Evolutionary conservation across 1,140 invertebrate genomes (phyloP).

Genomic region (Hypsibius dujardini): DNA sequence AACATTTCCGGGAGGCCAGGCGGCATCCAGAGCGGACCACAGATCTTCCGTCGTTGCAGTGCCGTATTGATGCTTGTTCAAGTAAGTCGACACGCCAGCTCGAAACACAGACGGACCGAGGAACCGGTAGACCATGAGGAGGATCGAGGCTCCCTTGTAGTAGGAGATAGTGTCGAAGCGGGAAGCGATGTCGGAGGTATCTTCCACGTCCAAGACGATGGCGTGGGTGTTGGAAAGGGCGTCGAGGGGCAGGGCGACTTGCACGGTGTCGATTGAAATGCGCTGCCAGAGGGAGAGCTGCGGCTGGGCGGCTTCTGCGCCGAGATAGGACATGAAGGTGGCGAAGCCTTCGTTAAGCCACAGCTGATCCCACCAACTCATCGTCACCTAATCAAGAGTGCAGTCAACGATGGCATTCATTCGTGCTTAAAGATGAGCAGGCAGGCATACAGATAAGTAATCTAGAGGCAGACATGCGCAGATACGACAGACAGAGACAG

Average conservation of each 20-base stretch:
- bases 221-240: conserved; percentile 29
- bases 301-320: not conserved
- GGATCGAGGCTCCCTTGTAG: not conserved
- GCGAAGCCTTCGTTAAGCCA: conserved; percentile 21
- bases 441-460: too few species aligned
- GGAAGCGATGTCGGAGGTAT: not conserved
- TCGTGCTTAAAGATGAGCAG: too few species aligned
- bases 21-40: conserved; percentile 70
- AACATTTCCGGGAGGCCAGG: too few species aligned
- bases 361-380: conserved; percentile 49
- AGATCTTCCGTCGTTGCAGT: conserved; percentile 87
- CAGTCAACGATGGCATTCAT: too few species aligned
- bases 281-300: not conserved
- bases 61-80: conserved; percentile 65
- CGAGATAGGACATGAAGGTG: conserved; percentile 20
- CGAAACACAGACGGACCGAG: conserved; percentile 41
- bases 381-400: too few species aligned
- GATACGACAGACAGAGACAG: too few species aligned
- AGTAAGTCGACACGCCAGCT: conserved; percentile 80
- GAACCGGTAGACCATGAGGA: not conserved
- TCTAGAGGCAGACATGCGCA: too few species aligned
- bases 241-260: conserved; percentile 28
- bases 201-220: conserved; percentile 28
- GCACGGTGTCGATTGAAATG: conserved; percentile 18
- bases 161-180: conserved; percentile 15